Percentiles rank a stretch among this genome's conserved stretches.
Evolutionary conservation across 1,140 invertebrate genomes (phyloP).

Genomic region (Carcinoscorpius rotundicauda): DNA sequence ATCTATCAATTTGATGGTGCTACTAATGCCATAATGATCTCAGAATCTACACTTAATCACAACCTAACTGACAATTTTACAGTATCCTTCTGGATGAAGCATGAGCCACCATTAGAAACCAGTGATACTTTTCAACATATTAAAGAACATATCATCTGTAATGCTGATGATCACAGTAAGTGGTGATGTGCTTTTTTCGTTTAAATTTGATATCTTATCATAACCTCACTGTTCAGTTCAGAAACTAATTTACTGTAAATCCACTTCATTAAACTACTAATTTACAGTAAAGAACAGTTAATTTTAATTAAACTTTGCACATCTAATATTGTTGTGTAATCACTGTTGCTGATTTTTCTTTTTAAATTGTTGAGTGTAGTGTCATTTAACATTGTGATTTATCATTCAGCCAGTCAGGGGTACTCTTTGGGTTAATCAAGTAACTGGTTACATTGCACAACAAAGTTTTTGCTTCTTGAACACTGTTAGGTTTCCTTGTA

Average conservation of each 20-base stretch:
- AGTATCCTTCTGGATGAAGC: conserved; percentile 85
- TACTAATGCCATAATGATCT: conserved; percentile 69
- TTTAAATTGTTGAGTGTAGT: too few species aligned
- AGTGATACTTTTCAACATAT: conserved; percentile 58
- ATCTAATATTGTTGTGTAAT: too few species aligned
- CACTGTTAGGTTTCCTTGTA: too few species aligned
- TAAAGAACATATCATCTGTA: conserved; percentile 90
- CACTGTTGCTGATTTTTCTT: too few species aligned
- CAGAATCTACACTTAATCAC: conserved; percentile 45
- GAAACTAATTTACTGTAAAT: neutral
- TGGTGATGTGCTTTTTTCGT: conserved; percentile 19
- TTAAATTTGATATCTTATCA: conserved; percentile 4
- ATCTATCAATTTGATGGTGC: conserved; percentile 89
- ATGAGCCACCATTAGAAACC: conserved; percentile 48
- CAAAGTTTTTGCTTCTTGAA: too few species aligned
- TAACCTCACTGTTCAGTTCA: neutral
- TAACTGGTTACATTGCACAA: too few species aligned
- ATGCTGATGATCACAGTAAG: conserved; percentile 91
- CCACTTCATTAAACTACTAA: neutral
- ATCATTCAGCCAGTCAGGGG: too few species aligned
- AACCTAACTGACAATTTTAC: conserved; percentile 66
- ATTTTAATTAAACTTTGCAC: too few species aligned
- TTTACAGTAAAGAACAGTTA: too few species aligned
- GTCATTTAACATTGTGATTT: too few species aligned
- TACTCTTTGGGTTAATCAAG: too few species aligned